These are phyloP conservation scores for Climacteris rufus DNA, from an alignment of 2,113 vertebrate species.

Conservation along the genomic window DNA sequence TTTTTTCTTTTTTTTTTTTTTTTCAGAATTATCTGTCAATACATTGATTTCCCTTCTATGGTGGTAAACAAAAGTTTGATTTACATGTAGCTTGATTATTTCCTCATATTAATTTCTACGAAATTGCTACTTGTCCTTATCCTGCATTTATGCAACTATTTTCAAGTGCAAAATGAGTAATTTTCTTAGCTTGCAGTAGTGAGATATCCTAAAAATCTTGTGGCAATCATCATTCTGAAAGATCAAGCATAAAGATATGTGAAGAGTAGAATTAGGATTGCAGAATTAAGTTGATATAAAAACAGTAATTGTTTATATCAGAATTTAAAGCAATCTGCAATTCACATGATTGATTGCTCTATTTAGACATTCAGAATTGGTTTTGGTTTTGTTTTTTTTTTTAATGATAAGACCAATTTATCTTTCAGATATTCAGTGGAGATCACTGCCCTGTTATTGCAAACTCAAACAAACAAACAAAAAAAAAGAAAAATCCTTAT, in stretches of 20 bases:
- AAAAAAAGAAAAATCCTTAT: background rate
- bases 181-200: background rate
- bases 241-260: background rate
- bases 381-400: rapidly evolving
- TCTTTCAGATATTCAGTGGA: background rate
- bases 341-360: background rate
- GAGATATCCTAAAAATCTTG: background rate
- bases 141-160: background rate
- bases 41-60: background rate
- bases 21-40: background rate
- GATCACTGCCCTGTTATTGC: background rate
- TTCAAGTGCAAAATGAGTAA: background rate
- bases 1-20: background rate
- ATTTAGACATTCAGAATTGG: background rate
- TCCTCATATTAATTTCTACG: background rate
- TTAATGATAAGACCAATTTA: background rate
- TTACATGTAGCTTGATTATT: background rate
- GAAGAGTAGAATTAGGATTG: background rate
- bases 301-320: background rate
- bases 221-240: background rate
- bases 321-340: background rate
- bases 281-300: background rate
- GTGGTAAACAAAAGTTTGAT: background rate
- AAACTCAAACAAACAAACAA: background rate
- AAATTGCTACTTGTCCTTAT: background rate